A percentile compares a stretch with the other conserved stretches of the same genome.
Conservation (phyloP, 2,888 invertebrate species). For the Callimorpha dominula region DNA sequence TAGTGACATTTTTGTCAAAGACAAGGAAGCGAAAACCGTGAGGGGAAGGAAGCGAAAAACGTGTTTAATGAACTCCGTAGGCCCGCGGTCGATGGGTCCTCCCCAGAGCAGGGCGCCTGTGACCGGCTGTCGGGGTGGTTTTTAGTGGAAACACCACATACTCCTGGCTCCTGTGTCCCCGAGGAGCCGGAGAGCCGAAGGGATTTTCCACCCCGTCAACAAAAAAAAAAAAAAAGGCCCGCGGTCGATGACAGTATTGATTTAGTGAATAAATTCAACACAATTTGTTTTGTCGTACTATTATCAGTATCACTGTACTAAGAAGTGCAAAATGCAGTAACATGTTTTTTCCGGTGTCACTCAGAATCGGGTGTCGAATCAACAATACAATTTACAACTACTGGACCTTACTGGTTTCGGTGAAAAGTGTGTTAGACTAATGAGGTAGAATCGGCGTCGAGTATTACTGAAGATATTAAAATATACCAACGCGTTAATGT, state of each 20-base stretch:
- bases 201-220: too few species aligned
- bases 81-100: not conserved
- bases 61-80: too few species aligned
- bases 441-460: not conserved
- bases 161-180: too few species aligned
- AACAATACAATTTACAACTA: conserved; percentile 4
- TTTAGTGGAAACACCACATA: too few species aligned
- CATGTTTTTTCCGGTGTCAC: conserved; percentile 14
- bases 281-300: not conserved
- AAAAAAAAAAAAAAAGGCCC: too few species aligned
- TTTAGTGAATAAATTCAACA: conserved; percentile 9
- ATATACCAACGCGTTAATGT: too few species aligned
- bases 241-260: not conserved
- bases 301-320: conserved; percentile 11
- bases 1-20: too few species aligned
- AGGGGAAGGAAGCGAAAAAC: too few species aligned
- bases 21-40: too few species aligned
- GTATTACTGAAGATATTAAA: not conserved
- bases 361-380: not conserved
- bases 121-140: too few species aligned
- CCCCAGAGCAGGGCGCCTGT: too few species aligned
- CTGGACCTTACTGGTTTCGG: conserved; percentile 2
- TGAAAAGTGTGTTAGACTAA: not conserved
- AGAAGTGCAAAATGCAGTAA: conserved; percentile 10
- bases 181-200: too few species aligned